Percentiles rank a stretch among this genome's conserved stretches.
These are phyloP conservation scores for Pherbina coryleti DNA, from an alignment of 2,888 invertebrate genomes.

Conservation along the genomic window DNA sequence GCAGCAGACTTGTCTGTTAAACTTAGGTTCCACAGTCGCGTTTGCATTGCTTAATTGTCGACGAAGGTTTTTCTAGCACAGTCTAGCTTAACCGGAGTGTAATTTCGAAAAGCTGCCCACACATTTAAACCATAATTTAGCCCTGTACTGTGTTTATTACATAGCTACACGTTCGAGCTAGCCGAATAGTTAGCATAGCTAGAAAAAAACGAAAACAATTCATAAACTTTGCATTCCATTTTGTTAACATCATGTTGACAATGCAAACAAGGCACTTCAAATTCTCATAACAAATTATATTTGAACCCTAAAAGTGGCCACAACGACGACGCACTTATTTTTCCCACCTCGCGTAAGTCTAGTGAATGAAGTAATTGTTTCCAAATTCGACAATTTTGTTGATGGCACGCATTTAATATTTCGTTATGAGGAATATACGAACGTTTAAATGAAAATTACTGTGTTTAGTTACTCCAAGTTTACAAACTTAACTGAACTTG, in stretches of 20 bases:
- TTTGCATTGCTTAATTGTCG: too few relatives aligned
- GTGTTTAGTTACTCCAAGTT: constrained; percentile 3
- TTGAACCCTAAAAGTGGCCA: neutral
- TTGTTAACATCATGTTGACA: neutral
- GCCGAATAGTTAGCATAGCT: neutral
- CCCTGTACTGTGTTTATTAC: too few relatives aligned
- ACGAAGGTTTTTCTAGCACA: too few relatives aligned
- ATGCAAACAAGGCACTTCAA: neutral
- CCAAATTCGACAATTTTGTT: neutral
- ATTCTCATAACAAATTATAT: constrained; percentile 10
- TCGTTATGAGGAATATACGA: neutral
- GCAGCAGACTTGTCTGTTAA: too few relatives aligned
- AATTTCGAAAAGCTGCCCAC: too few relatives aligned
- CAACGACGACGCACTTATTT: neutral
- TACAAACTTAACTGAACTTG: neutral
- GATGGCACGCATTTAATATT: neutral
- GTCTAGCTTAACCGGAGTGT: too few relatives aligned
- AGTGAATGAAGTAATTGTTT: constrained; percentile 12
- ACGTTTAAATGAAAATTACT: constrained; percentile 19
- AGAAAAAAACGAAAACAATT: constrained; percentile 5
- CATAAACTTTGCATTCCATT: neutral
- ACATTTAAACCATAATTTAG: too few relatives aligned
- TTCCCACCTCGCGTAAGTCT: neutral
- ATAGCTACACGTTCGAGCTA: neutral
- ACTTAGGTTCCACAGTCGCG: too few relatives aligned